A percentile compares a stretch with the other conserved stretches of the same genome.
phyloP scores from a whole-genome alignment of 2,888 invertebrate species.

The Terebella lapidaria region DNA sequence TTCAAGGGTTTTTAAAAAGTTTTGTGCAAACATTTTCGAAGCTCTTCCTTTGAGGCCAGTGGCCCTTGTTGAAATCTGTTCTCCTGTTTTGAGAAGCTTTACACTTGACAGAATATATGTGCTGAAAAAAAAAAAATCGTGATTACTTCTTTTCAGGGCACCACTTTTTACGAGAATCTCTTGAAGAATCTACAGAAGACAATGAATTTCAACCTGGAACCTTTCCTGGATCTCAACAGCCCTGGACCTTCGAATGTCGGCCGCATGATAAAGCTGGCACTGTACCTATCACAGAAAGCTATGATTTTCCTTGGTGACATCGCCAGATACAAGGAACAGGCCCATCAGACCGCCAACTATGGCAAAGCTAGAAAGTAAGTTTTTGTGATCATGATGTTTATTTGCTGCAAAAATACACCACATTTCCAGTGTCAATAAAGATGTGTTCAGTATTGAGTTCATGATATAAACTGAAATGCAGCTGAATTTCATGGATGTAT shows the following conservation, averaged over 20 bases:
- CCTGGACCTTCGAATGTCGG: conserved; percentile 54
- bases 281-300: conserved; percentile 81
- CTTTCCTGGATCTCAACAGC: conserved; percentile 36
- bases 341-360: conserved; percentile 74
- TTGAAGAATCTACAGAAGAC: conserved; percentile 69
- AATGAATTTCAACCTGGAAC: conserved; percentile 66
- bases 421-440: no score
- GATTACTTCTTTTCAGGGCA: conserved; percentile 42
- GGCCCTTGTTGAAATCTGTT: no score
- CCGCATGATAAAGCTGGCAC: conserved; percentile 68
- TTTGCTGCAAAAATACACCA: not conserved
- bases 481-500: no score
- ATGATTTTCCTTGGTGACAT: conserved; percentile 88
- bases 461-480: no score
- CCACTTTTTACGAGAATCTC: conserved; percentile 69
- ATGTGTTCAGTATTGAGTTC: no score
- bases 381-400: not conserved
- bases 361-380: conserved; percentile 67
- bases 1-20: no score
- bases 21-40: no score
- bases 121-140: no score
- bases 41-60: no score
- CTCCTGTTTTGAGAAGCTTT: no score
- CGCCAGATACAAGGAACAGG: conserved; percentile 82
- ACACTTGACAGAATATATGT: no score